phyloP scores from a whole-genome alignment of 1,140 invertebrate species.

The Lordiphosa mommai region DNA sequence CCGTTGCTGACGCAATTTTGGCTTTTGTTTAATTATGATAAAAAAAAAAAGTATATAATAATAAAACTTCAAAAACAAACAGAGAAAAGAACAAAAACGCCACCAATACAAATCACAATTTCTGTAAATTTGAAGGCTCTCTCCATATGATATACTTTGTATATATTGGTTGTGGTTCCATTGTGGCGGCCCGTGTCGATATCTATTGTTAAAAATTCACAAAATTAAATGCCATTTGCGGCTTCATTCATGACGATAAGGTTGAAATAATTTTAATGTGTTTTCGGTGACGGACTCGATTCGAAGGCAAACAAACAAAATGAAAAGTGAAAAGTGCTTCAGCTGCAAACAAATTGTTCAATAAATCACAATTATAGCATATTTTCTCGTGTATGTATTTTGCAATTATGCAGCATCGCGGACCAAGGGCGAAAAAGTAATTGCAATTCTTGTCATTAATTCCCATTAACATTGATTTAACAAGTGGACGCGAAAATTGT shows the following conservation, averaged over 20 bases:
- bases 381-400: neutral
- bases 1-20: constrained; percentile 51
- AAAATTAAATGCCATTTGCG: constrained; percentile 71
- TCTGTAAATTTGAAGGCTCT: constrained; percentile 39
- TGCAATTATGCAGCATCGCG: constrained; percentile 38
- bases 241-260: constrained; percentile 72
- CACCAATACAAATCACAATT: constrained; percentile 32
- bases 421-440: constrained; percentile 33
- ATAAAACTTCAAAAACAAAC: constrained; percentile 47
- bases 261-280: constrained; percentile 61
- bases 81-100: constrained; percentile 4
- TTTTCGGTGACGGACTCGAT: constrained; percentile 45
- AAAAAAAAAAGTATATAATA: constrained; percentile 38
- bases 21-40: constrained; percentile 69
- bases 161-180: constrained; percentile 4
- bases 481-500: constrained; percentile 29
- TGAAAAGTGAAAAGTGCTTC: neutral
- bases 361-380: constrained; percentile 56
- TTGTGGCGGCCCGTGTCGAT: constrained; percentile 42
- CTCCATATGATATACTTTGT: neutral
- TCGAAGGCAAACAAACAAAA: constrained; percentile 18
- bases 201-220: constrained; percentile 64
- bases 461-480: constrained; percentile 41
- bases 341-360: constrained; percentile 4
- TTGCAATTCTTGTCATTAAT: constrained; percentile 35